Base-by-base conservation (phyloP, 1,140 invertebrate genomes). In the Oryzaephilus surinamensis region DNA sequence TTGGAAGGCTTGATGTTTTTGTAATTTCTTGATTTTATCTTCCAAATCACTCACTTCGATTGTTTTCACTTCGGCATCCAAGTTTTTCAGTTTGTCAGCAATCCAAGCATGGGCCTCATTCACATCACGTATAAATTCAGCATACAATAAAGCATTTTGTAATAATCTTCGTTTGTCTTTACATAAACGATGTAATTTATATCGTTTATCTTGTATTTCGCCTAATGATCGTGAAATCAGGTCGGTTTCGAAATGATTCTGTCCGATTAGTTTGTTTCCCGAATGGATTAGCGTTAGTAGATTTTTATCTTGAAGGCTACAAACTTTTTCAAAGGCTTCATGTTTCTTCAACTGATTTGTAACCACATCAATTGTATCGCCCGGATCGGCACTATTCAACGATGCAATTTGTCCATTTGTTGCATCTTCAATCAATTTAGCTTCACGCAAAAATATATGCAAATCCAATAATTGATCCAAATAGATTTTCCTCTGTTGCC, bases 1-100 rank as follows among this genome's bases (percentile, higher is more conserved):
- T 59, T 97, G 85, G 67, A 98, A 97, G 0, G 93, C 91, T 66
- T 97, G 94, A 63, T 97, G 92, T 60, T 96, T 96, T 63, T 97
- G 90, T n/a, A 97, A 66, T 57, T 92, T 90, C 66, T 94, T 95
- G 55, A 97, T 87, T 60, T 90, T 90, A 38, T 88, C 84, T 52
- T 89, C 84, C 3, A 90, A 62, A 57, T 73, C 81, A 7, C 72
- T 79, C 4, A 81, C 79, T 57, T 87, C 81, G 8, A 74, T 75
- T 46, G 73, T 70, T 14, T 66, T 74, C 52, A 55, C 71, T 65
- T 89, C 84, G 0, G 79, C 74, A 50, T 87, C 78, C 3, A 94
- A 63, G 57, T 89, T 87, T 59, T 89, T 94, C 44, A 84, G 75
- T 61, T 95, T 97, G 57, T 97, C 93, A 27, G 79, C 83, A 41